These are phyloP conservation scores for Dicycla oo DNA, from an alignment of 2,888 invertebrate species.

Conservation along the genomic window DNA sequence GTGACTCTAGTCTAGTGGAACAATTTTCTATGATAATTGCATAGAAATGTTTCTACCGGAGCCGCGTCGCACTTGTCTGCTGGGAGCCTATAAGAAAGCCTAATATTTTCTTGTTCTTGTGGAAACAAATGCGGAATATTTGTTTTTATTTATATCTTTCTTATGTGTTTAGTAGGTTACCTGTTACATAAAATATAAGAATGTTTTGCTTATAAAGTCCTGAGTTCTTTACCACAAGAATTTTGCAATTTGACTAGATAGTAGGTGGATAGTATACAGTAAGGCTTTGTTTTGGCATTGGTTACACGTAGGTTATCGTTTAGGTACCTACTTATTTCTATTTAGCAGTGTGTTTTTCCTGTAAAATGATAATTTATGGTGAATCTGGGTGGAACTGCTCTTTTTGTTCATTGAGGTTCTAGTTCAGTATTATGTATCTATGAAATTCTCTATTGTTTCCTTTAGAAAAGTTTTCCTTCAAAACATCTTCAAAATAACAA, in stretches of 20 bases:
- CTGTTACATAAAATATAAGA: no score
- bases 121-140: conserved; percentile 1
- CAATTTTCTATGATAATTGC: not conserved
- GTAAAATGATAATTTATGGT: no score
- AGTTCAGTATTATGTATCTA: no score
- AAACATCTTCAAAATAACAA: not conserved
- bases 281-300: not conserved
- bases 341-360: not conserved
- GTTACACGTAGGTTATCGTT: not conserved
- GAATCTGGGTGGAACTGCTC: not conserved
- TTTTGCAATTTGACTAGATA: not conserved
- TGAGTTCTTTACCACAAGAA: not conserved
- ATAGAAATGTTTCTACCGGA: not conserved
- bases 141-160: not conserved
- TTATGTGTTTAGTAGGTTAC: not conserved
- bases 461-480: not conserved
- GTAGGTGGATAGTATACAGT: not conserved
- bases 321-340: not conserved
- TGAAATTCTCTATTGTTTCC: not conserved
- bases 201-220: not conserved
- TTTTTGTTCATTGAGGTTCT: not conserved
- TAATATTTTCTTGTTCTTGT: conserved; percentile 29
- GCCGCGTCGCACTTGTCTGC: not conserved
- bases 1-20: not conserved
- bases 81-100: not conserved